Conservation (phyloP, 2,888 invertebrate genomes). For the Lacanobia oleracea region DNA sequence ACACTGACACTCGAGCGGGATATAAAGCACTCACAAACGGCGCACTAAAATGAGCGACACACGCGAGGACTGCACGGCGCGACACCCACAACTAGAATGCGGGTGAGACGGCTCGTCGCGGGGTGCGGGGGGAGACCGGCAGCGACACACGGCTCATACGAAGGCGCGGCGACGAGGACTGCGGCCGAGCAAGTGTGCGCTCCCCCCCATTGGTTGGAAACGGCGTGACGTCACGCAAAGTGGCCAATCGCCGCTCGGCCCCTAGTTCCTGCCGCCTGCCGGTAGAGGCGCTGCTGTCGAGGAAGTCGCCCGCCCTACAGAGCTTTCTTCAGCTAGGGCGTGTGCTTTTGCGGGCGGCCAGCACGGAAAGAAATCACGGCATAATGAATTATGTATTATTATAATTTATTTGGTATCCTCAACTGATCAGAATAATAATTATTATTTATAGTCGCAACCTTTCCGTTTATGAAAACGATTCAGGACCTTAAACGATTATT, state of each 20-base stretch:
- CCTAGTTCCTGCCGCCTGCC: conserved; percentile 75
- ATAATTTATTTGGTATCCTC: conserved; percentile 57
- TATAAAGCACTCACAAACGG: conserved; percentile 89
- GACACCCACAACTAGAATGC: conserved; percentile 91
- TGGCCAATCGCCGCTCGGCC: conserved; percentile 79
- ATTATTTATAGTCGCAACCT: conserved; percentile 55
- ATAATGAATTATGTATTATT: conserved; percentile 71
- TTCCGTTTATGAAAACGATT: conserved; percentile 47
- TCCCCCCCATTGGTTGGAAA: conserved; percentile 85
- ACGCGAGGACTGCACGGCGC: conserved; percentile 90
- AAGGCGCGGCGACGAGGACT: conserved; percentile 89
- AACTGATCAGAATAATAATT: conserved; percentile 59
- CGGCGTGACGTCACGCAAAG: conserved; percentile 83
- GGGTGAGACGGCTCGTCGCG: conserved; percentile 84
- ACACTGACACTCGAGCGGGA: conserved; percentile 89
- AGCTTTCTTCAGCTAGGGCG: conserved; percentile 89
- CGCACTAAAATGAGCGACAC: conserved; percentile 89
- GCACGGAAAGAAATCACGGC: conserved; percentile 75
- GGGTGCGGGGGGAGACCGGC: conserved; percentile 84
- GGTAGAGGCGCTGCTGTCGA: conserved; percentile 81
- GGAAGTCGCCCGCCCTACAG: conserved; percentile 88
- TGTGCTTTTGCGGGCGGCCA: conserved; percentile 86
- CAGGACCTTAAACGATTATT: conserved; percentile 47
- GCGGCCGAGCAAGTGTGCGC: conserved; percentile 85
- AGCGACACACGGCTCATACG: conserved; percentile 87